Evolutionary conservation across 2,888 invertebrate genomes (phyloP).

Genomic region (Lithodes maja): DNA sequence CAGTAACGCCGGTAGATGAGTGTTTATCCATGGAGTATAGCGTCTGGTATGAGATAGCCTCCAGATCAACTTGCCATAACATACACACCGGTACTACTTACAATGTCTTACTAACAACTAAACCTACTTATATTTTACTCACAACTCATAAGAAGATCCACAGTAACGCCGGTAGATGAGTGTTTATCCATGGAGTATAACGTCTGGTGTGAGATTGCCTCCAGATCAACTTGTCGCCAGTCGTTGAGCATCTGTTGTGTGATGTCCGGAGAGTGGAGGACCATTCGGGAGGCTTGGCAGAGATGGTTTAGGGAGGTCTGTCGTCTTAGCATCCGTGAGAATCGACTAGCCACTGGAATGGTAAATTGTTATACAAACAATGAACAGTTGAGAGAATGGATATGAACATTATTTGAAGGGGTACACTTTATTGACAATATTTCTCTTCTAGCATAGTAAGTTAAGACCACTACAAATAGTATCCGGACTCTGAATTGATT

Average conservation of each 20-base stretch:
- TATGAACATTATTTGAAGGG: too few species aligned
- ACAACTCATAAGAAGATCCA: constrained; percentile 62
- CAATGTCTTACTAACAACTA: neutral
- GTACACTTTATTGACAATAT: too few species aligned
- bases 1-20: constrained; percentile 51
- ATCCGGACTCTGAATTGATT: too few species aligned
- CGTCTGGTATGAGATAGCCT: constrained; percentile 75
- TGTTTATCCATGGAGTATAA: constrained; percentile 66
- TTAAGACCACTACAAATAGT: too few species aligned
- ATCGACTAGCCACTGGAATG: constrained; percentile 74
- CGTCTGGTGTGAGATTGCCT: constrained; percentile 75
- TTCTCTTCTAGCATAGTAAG: too few species aligned
- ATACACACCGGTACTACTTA: neutral
- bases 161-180: constrained; percentile 51
- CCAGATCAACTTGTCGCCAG: constrained; percentile 75
- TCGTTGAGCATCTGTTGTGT: constrained; percentile 76
- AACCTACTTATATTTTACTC: constrained; percentile 16
- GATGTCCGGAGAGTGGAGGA: constrained; percentile 75
- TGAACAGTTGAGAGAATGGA: too few species aligned
- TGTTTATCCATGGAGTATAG: constrained; percentile 66
- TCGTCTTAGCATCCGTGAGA: constrained; percentile 75
- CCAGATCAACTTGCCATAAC: constrained; percentile 74
- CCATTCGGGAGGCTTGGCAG: constrained; percentile 76
- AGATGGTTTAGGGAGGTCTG: constrained; percentile 76
- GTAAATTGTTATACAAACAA: too few species aligned